A percentile compares a stretch with the other conserved stretches of the same genome.
These are phyloP conservation scores for Parazoanthus atlanticus DNA, from an alignment of 92 coral and sea anemone species.

Conservation along the genomic window DNA sequence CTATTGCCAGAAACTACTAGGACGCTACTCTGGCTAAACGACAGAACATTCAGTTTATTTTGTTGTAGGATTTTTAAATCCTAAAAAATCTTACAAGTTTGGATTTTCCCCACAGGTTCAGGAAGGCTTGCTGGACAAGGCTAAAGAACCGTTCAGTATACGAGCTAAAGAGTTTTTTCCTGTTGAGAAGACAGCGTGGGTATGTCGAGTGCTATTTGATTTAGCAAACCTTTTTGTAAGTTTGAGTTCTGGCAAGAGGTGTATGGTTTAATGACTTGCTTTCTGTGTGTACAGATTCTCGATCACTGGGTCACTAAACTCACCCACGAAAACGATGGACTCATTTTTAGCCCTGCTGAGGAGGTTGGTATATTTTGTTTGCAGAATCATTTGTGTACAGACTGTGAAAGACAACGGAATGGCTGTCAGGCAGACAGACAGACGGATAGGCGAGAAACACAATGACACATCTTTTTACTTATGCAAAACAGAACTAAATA, in stretches of 20 bases:
- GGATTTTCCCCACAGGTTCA: slow-evolving; percentile 33
- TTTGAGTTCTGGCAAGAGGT: background rate
- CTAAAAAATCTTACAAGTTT: background rate
- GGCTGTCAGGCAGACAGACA: background rate
- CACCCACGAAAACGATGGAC: slow-evolving; percentile 95
- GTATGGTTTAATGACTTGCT: background rate
- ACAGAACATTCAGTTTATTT: too few species aligned
- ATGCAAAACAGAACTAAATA: too few species aligned
- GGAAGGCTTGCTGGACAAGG: slow-evolving; percentile 81
- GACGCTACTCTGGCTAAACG: too few species aligned
- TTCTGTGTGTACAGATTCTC: slow-evolving; percentile 61
- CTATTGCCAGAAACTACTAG: background rate
- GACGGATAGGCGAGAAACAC: background rate
- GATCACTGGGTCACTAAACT: slow-evolving; percentile 86
- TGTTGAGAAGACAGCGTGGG: slow-evolving; percentile 92
- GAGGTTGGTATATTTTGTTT: slow-evolving; percentile 59
- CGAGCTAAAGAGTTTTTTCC: slow-evolving; percentile 92
- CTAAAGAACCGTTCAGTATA: slow-evolving; percentile 94
- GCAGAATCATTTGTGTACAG: too few species aligned
- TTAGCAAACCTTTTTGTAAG: background rate
- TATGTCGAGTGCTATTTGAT: slow-evolving; percentile 42
- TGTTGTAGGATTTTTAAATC: too few species aligned
- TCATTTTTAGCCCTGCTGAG: slow-evolving; percentile 89
- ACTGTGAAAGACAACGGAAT: background rate
- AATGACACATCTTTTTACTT: too few species aligned